Evolutionary conservation across 2,888 invertebrate genomes (phyloP).

Genomic region (Timema cristinae): DNA sequence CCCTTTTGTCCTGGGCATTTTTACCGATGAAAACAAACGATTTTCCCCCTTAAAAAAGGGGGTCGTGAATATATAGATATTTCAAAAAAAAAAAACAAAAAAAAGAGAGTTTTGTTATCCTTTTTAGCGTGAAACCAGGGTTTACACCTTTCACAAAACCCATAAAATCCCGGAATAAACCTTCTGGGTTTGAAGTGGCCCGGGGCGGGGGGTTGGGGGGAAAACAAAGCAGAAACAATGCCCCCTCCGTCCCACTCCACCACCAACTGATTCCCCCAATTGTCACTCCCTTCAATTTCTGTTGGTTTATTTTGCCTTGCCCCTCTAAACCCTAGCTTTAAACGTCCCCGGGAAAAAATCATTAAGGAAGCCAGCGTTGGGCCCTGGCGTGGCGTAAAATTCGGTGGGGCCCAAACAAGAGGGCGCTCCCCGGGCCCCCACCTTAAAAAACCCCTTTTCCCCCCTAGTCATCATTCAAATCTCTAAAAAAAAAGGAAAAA

Average conservation of each 20-base stretch:
- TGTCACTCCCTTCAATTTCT: conserved; percentile 23
- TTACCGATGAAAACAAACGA: too few relatives aligned
- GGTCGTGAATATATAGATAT: too few relatives aligned
- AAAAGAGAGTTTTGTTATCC: too few relatives aligned
- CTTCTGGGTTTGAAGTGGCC: neutral
- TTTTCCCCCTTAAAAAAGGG: too few relatives aligned
- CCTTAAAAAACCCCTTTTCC: neutral
- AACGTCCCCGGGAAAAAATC: conserved; percentile 24
- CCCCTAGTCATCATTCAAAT: neutral
- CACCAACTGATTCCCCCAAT: conserved; percentile 25
- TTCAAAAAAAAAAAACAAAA: too few relatives aligned
- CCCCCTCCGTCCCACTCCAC: neutral
- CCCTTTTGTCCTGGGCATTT: too few relatives aligned
- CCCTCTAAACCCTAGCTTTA: conserved; percentile 3
- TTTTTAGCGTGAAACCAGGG: too few relatives aligned
- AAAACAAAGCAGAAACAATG: conserved; percentile 7
- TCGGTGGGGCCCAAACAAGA: neutral
- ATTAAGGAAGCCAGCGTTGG: conserved; percentile 22
- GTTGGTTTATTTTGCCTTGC: conserved; percentile 27
- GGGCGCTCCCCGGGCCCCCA: neutral
- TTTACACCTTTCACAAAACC: too few relatives aligned
- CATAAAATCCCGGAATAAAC: too few relatives aligned
- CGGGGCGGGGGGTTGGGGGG: neutral
- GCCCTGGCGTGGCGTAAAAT: neutral
- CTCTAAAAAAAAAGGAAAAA: too few relatives aligned